A percentile compares a stretch with the other conserved stretches of the same genome.
phyloP scores from a whole-genome alignment of 2,888 invertebrate genomes.

The Chloroclysta siterata region DNA sequence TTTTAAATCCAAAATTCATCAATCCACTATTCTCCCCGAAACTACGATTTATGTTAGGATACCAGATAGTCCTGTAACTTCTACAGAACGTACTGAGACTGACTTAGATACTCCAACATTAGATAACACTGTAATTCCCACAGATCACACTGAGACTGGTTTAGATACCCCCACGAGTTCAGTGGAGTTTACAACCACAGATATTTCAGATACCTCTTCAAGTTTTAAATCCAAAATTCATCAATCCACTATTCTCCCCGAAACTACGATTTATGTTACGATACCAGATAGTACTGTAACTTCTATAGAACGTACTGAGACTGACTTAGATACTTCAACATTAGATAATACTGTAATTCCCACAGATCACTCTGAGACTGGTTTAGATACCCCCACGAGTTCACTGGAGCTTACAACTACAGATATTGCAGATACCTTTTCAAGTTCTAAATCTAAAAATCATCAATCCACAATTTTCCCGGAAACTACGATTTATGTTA shows the following conservation, averaged over 20 bases:
- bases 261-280: neutral
- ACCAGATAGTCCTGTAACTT: neutral
- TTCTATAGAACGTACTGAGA: too few relatives aligned
- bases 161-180: neutral
- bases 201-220: neutral
- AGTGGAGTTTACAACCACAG: slow-evolving; percentile 1
- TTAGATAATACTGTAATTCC: neutral
- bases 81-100: too few relatives aligned
- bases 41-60: too few relatives aligned
- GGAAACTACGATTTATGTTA: too few relatives aligned
- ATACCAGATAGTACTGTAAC: neutral
- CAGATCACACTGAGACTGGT: neutral
- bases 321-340: too few relatives aligned
- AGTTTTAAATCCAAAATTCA: neutral
- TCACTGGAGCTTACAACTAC: neutral
- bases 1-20: neutral
- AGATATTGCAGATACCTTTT: slow-evolving; percentile 1
- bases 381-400: neutral
- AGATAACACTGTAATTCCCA: neutral
- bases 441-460: neutral
- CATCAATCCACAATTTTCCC: neutral
- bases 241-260: neutral
- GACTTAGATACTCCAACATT: too few relatives aligned
- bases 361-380: neutral
- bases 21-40: neutral